Conservation (phyloP, 2,113 vertebrate species). For the Gambusia holbrooki region DNA sequence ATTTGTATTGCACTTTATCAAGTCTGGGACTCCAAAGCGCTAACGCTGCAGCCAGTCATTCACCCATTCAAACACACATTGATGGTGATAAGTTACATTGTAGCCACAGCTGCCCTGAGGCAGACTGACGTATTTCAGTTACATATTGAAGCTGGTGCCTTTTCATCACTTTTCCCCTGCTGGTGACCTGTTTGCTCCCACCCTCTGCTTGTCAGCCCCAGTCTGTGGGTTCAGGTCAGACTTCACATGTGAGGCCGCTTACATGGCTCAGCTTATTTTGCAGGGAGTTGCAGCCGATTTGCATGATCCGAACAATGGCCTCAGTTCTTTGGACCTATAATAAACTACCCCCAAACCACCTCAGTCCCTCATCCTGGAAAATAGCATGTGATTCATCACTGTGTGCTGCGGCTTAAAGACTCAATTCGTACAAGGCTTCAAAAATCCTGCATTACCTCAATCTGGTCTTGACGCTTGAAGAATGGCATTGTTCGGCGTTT, state of each 20-base stretch:
- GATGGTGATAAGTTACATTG: not conserved
- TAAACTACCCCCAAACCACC: not conserved
- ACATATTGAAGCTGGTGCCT: not conserved
- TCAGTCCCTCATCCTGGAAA: constrained; percentile 7
- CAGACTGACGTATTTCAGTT: not conserved
- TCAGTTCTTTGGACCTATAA: constrained; percentile 47
- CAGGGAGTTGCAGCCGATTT: constrained; percentile 64
- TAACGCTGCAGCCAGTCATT: too few species aligned
- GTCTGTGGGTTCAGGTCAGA: constrained; percentile 46
- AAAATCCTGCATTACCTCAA: constrained; percentile 45
- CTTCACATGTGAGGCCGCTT: constrained; percentile 56
- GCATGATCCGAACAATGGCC: constrained; percentile 74
- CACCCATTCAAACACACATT: too few species aligned
- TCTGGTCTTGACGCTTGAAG: constrained; percentile 50
- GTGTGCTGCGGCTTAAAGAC: constrained; percentile 59
- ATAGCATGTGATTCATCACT: constrained; percentile 67
- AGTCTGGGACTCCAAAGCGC: too few species aligned
- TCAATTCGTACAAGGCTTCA: constrained; percentile 61
- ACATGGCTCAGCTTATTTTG: constrained; percentile 64
- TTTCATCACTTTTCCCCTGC: constrained; percentile 6
- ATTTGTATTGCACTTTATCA: too few species aligned
- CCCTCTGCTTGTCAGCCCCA: not conserved
- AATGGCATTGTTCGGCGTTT: constrained; percentile 40
- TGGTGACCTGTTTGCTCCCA: constrained; percentile 5
- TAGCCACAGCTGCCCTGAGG: too few species aligned